A percentile compares a stretch with the other conserved stretches of the same genome.
Conservation (phyloP, 2,797 vertebrate genomes). For the Bradypodion pumilum region DNA sequence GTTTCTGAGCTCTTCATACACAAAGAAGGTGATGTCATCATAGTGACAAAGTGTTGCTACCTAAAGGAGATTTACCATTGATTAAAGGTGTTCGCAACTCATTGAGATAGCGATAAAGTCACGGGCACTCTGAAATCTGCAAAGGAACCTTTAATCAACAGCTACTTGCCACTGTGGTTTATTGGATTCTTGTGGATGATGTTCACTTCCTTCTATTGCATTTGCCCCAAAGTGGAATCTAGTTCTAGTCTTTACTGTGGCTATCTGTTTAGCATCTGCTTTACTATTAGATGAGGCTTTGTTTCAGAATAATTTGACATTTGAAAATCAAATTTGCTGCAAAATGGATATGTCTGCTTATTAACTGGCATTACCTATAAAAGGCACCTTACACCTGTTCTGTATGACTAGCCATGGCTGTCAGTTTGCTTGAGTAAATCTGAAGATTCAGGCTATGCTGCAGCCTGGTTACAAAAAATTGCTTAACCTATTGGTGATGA, state of each 20-base stretch:
- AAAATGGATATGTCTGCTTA: constrained; percentile 24
- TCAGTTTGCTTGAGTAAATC: constrained; percentile 19
- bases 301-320: constrained; percentile 42
- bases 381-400: constrained; percentile 16
- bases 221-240: constrained; percentile 2
- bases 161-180: too few species aligned
- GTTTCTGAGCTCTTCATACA: too few species aligned
- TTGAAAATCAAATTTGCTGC: constrained; percentile 49
- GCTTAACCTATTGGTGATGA: constrained; percentile 23
- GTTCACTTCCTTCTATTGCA: constrained; percentile 3
- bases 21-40: too few species aligned
- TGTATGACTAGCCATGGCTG: constrained; percentile 19
- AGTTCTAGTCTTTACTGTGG: constrained; percentile 28
- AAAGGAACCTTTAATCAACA: too few species aligned
- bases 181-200: constrained; percentile 14
- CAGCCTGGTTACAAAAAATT: constrained; percentile 22
- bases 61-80: too few species aligned
- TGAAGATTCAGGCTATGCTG: background rate
- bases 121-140: too few species aligned
- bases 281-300: constrained; percentile 12
- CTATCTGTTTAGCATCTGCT: constrained; percentile 39
- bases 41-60: too few species aligned
- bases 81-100: too few species aligned
- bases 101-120: too few species aligned
- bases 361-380: constrained; percentile 31